Base-by-base conservation (phyloP, 2,113 vertebrate genomes). In the Neofelis nebulosa region DNA sequence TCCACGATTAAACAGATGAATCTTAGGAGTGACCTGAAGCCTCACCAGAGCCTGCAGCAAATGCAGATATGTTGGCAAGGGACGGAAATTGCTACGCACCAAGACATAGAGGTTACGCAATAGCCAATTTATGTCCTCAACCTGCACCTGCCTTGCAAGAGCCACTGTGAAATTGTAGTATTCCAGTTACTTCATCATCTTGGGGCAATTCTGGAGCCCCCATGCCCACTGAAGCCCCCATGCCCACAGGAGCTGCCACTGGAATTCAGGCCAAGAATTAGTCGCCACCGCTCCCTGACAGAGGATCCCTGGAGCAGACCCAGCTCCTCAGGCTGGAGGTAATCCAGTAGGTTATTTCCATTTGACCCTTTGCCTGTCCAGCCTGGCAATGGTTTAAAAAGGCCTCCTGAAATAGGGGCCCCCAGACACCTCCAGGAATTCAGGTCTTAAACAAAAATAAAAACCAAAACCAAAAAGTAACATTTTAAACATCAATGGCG, bases 121-220 rank as follows among this genome's bases (percentile, higher is more conserved):
- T 1, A 41, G 23, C 16, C 31, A 45, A 2, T 0, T 1, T 13
- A 0, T 41, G 8, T 52, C 71, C 69, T 91, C 31, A 48, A 0
- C 6, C 29, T 41, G 69, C 4, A 10, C 19, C 29, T 3, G 1
- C 12, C n/a, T n/a, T 27, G 48, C 31, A 65, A 2, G 0, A 73
- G 6, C 45, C 50, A 12, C 71, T 5, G 13, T 36, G 27, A 73
- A 69, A 19, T 9, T 13, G 11, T 9, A 55, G 3, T 15, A 10
- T 12, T 31, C 23, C 0, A 10, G 25, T 66, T 45, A 81, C 25
- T 10, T 31, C 13, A 6, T 66, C 66, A 78, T 63, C 69, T 36
- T 29, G 45, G 65, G 48, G 31, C 61, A 50, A 6, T 66, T 55
- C 29, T 27, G 19, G 38, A 87, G 16, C 18, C 10, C 33, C 18